phyloP scores from a whole-genome alignment of 2,888 invertebrate species.

The Temnothorax ravouxi region DNA sequence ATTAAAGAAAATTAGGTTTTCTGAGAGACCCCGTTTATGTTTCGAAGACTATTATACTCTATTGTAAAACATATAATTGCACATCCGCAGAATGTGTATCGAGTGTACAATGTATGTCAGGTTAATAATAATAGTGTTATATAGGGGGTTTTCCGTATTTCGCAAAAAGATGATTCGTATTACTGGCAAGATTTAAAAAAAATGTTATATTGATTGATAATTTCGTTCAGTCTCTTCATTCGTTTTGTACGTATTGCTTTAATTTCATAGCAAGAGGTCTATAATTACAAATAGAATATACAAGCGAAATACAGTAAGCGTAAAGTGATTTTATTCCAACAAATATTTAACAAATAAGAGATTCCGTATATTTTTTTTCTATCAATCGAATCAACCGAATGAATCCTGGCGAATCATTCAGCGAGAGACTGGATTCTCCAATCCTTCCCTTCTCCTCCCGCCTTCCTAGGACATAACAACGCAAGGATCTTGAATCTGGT shows the following conservation, averaged over 20 bases:
- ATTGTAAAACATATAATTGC: slow-evolving; percentile 31
- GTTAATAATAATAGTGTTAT: slow-evolving; percentile 10
- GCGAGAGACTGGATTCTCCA: slow-evolving; percentile 44
- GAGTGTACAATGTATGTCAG: background rate
- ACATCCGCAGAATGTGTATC: background rate
- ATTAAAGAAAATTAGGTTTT: slow-evolving; percentile 41
- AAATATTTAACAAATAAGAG: background rate
- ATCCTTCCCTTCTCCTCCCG: slow-evolving; percentile 23
- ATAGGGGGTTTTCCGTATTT: background rate
- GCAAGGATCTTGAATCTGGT: slow-evolving; percentile 71
- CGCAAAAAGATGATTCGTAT: background rate
- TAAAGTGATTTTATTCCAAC: slow-evolving; percentile 2
- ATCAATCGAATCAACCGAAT: background rate
- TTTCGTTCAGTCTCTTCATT: background rate
- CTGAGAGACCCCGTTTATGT: background rate
- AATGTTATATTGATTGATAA: background rate
- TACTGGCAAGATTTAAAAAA: background rate
- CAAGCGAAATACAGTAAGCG: background rate
- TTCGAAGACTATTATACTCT: slow-evolving; percentile 10
- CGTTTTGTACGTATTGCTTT: background rate
- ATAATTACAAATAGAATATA: background rate
- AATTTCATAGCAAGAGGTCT: background rate
- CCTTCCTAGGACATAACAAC: slow-evolving; percentile 50
- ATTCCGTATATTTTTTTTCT: background rate
- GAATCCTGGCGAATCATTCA: slow-evolving; percentile 24